Evolutionary conservation across 2,113 vertebrate genomes (phyloP).

Genomic region (Isurus oxyrinchus): DNA sequence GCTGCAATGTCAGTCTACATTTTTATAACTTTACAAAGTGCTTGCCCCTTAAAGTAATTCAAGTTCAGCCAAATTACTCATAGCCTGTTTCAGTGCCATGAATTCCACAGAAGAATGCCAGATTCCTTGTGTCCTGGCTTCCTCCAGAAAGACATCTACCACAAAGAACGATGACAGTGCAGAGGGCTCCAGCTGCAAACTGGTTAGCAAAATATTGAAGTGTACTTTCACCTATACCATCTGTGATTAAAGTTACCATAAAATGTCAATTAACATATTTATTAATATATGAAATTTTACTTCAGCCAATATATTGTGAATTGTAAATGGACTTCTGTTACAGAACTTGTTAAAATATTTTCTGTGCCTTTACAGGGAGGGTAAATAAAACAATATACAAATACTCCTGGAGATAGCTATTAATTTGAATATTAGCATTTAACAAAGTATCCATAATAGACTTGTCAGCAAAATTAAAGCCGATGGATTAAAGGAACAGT

Average conservation of each 20-base stretch:
- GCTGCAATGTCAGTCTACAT: neutral
- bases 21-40: neutral
- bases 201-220: neutral
- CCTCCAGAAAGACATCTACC: neutral
- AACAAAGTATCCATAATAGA: no score
- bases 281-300: neutral
- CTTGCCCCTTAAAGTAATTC: neutral
- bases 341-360: neutral
- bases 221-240: neutral
- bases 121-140: neutral
- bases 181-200: neutral
- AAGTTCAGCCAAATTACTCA: neutral
- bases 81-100: neutral
- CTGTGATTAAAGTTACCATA: neutral
- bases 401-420: neutral
- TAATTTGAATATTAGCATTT: neutral
- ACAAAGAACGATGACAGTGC: neutral
- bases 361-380: no score
- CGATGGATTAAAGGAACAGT: no score
- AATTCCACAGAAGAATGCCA: neutral
- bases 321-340: neutral
- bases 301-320: neutral
- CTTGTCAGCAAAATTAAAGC: no score
- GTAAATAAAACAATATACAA: neutral
- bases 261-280: neutral